These are phyloP conservation scores for Galaxea fascicularis DNA, from an alignment of 92 coral and sea anemone genomes.

Conservation along the genomic window DNA sequence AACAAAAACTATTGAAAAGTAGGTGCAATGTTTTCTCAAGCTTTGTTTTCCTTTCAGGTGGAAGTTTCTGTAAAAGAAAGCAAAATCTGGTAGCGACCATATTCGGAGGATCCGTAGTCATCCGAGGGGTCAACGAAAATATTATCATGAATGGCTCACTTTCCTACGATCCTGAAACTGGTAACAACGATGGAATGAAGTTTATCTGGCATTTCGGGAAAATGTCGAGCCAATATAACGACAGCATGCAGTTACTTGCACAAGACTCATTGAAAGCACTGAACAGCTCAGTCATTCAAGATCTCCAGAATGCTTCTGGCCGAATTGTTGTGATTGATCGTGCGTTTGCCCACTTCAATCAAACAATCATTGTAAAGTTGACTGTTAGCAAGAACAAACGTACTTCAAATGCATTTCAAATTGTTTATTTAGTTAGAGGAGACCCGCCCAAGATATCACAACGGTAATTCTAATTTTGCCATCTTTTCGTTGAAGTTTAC, in stretches of 20 bases:
- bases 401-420: neutral
- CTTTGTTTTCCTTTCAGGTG: neutral
- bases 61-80: neutral
- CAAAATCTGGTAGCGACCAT: constrained; percentile 13
- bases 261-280: neutral
- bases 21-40: too few relatives aligned
- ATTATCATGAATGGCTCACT: constrained; percentile 32
- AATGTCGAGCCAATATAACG: neutral
- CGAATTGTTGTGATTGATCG: neutral
- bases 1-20: too few relatives aligned
- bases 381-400: neutral
- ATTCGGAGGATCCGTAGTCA: constrained; percentile 16
- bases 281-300: neutral
- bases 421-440: constrained; percentile 3
- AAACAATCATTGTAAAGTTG: neutral
- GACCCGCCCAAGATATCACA: constrained; percentile 9
- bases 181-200: constrained; percentile 16
- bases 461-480: neutral
- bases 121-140: constrained; percentile 7
- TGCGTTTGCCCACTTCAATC: too few relatives aligned
- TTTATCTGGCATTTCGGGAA: constrained; percentile 14
- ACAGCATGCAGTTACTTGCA: neutral
- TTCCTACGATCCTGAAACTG: constrained; percentile 34
- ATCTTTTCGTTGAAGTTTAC: too few relatives aligned
- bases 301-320: neutral